Percentiles rank a stretch among this genome's conserved stretches.
phyloP scores from a whole-genome alignment of 2,888 invertebrate species.

The Parochlus steinenii region DNA sequence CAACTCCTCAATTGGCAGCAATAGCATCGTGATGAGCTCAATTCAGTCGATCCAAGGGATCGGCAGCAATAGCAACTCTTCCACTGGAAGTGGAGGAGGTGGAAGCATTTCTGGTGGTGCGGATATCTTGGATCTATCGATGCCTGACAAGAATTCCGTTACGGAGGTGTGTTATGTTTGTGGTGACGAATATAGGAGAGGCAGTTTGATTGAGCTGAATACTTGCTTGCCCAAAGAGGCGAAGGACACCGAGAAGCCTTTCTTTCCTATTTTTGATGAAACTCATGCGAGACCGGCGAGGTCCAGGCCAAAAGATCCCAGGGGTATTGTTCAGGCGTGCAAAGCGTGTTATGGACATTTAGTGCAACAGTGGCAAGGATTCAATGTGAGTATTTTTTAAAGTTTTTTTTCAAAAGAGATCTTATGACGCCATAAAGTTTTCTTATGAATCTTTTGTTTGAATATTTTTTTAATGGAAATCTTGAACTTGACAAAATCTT shows the following conservation, averaged over 20 bases:
- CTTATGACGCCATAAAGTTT: conserved; percentile 4
- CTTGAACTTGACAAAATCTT: not conserved
- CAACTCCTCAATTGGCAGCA: conserved; percentile 23
- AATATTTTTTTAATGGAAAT: conserved; percentile 10
- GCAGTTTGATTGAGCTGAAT: conserved; percentile 55
- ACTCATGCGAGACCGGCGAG: conserved; percentile 72
- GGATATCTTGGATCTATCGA: conserved; percentile 73
- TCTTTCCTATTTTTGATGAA: conserved; percentile 57
- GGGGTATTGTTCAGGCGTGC: conserved; percentile 64
- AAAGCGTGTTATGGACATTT: conserved; percentile 71
- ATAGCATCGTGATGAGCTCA: conserved; percentile 23
- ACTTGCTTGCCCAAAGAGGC: conserved; percentile 40
- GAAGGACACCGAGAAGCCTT: conserved; percentile 36
- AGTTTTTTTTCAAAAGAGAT: conserved; percentile 12
- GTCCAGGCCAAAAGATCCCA: conserved; percentile 72
- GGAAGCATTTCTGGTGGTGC: conserved; percentile 38
- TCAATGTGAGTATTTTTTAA: conserved; percentile 37
- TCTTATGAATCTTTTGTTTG: conserved; percentile 8
- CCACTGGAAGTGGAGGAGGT: conserved; percentile 11
- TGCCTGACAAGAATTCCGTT: conserved; percentile 83
- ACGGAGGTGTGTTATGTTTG: conserved; percentile 84
- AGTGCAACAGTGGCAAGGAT: conserved; percentile 74
- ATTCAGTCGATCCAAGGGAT: conserved; percentile 16
- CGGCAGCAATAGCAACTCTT: conserved; percentile 12
- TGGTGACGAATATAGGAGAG: conserved; percentile 72